Evolutionary conservation across 2,113 vertebrate genomes (phyloP).

Genomic region (Sturnus vulgaris): DNA sequence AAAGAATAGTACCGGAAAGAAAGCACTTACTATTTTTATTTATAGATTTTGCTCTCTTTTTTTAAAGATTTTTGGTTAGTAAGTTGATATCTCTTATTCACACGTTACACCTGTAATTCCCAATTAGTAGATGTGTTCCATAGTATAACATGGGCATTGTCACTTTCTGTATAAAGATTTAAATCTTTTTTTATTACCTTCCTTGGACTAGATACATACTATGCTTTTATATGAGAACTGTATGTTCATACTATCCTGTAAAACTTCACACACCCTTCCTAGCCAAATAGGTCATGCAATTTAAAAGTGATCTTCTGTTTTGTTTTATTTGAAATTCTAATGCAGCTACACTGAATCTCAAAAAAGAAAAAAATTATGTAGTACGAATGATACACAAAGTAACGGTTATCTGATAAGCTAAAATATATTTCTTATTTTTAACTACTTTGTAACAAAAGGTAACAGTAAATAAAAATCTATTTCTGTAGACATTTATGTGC

Average conservation of each 20-base stretch:
- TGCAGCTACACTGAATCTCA: slow-evolving; percentile 49
- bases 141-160: slow-evolving; percentile 75
- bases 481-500: slow-evolving; percentile 66
- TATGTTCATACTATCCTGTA: slow-evolving; percentile 35
- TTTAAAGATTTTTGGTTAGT: slow-evolving; percentile 64
- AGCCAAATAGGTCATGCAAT: slow-evolving; percentile 41
- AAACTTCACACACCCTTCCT: slow-evolving; percentile 51
- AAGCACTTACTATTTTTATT: slow-evolving; percentile 80
- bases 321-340: slow-evolving; percentile 33
- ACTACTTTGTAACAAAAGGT: slow-evolving; percentile 65
- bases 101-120: slow-evolving; percentile 68
- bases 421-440: slow-evolving; percentile 58
- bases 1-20: slow-evolving; percentile 68
- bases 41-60: slow-evolving; percentile 74
- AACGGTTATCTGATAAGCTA: slow-evolving; percentile 10
- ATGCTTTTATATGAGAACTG: slow-evolving; percentile 52
- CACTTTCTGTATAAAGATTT: slow-evolving; percentile 76
- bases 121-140: slow-evolving; percentile 65
- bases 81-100: slow-evolving; percentile 66
- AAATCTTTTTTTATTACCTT: slow-evolving; percentile 64
- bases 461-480: slow-evolving; percentile 70
- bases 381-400: slow-evolving; percentile 43
- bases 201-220: slow-evolving; percentile 66
- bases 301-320: slow-evolving; percentile 32
- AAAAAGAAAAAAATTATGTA: slow-evolving; percentile 1